Evolutionary conservation across 2,113 vertebrate genomes (phyloP).

Genomic region (Erythrocercus mccallii): DNA sequence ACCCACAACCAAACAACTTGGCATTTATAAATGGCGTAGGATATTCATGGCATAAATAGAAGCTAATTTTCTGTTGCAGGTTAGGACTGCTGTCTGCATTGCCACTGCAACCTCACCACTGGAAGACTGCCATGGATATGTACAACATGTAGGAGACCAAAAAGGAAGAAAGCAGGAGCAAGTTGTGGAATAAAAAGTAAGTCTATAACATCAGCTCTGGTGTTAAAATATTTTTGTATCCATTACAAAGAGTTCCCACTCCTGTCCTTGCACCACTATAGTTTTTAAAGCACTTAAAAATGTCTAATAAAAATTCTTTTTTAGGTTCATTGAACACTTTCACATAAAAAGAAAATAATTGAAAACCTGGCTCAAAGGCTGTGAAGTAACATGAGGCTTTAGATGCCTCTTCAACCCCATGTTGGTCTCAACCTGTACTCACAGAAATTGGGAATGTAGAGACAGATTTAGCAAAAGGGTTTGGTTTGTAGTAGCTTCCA

Average conservation of each 20-base stretch:
- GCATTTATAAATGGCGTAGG: neutral
- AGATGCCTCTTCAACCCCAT: neutral
- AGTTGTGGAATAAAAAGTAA: neutral
- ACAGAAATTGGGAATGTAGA: neutral
- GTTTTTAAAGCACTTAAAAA: neutral
- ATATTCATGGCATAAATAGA: neutral
- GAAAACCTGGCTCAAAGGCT: neutral
- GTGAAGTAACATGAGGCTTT: neutral
- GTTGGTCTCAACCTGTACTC: neutral
- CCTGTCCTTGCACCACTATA: neutral
- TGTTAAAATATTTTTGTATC: neutral
- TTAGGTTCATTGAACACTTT: neutral
- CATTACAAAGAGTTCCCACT: neutral
- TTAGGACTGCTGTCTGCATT: neutral
- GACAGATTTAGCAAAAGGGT: neutral
- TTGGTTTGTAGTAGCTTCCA: neutral
- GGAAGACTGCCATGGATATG: neutral
- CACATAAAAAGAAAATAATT: neutral
- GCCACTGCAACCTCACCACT: neutral
- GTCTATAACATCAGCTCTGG: neutral
- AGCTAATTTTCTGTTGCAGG: neutral
- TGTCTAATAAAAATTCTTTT: neutral
- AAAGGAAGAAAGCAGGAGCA: neutral
- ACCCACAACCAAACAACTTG: neutral
- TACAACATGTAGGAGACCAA: rapidly evolving